Evolutionary conservation across 2,888 invertebrate genomes (phyloP), one percentile per base, ranked within the genome.

Genomic region (Lagria hirta): DNA sequence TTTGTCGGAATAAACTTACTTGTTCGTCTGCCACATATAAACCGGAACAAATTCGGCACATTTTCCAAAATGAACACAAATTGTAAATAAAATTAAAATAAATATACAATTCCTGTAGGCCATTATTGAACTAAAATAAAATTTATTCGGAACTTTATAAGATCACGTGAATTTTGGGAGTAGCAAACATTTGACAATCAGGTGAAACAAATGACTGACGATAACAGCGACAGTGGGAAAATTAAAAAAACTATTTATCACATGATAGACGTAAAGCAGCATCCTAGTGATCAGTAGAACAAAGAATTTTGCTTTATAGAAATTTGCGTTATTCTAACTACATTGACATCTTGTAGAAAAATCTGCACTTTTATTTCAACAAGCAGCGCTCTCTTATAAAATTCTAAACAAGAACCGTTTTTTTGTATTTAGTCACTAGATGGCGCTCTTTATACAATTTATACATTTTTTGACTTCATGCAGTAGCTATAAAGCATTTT

Each of bases 1-100:
- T n/a, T n/a, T n/a, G n/a, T n/a, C n/a, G n/a, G n/a, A n/a, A n/a
- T 4, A 4, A 18, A 63, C 65, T 65, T 65, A 69, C 69, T 64
- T 63, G 48, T 57, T 48, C 27, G 64, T 64, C 48, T 65, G 68
- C 69, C 69, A 70, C 56, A 69, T 65, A 59, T 57, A 70, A 41
- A 69, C 68, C 38, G 71, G 71, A 33, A 70, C 68, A 57, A 62
- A 67, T 61, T 70, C 69, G 30, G 64, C 57, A 45, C 46, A 52
- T 43, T 52, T 38, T 11, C 47, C 52, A 35, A 50, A 50, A 54
- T 42, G 46, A 24, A 24, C n/a, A 10, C 23, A 20, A 16, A 43
- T 34, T 27, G 38, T 8, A 22, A 41, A 30, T 24, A 54, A n/a
- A 14, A 50, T 14, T 22, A 33, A 42, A 8, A 49, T 16, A n/a